Base-by-base conservation (phyloP, 2,888 invertebrate species). In the Drosophila leonis region DNA sequence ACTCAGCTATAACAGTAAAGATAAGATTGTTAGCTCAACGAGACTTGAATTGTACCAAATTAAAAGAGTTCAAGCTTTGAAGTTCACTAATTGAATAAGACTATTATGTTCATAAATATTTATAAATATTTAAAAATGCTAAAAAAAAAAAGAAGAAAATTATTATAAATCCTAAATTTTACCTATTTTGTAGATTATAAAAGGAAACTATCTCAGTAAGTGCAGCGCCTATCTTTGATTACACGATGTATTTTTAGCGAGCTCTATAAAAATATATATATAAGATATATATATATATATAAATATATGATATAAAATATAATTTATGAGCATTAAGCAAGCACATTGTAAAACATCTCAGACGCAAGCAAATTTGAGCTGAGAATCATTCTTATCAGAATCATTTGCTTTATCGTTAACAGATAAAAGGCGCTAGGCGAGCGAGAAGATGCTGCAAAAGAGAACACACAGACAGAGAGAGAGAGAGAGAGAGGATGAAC, bases 281-380 rank as follows among this genome's bases (percentile, higher is more conserved):
- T 15, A 9, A 56, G 65, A 62, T 76, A 63, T 27, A 31, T 31
- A n/a, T 10, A 60, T 63, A 61, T 55, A 57, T 20, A 15, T 31
- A 8, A 1, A 31, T 18, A 18, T 49, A 49, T 12, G 31, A 60
- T 64, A 65, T 82, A 61, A 60, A 68, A 65, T 46, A n/a, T 60
- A 51, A 77, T 73, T 46, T 73, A 57, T 18, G 44, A 51, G 56
- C 27, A 2, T 33, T 37, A 46, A 31, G 62, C 83, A 82, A 82
- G 64, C 76, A 68, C 44, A 71, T 72, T 80, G 83, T 83, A 84
- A 84, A 78, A 69, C 56, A 54, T 54, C 66, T 54, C 70, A 72
- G 70, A 73, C 84, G 80, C 67, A 80, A 82, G 75, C 78, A 73
- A 73, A 72, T 63, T 77, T 60, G 63, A 66, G 41, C 70, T 63